phyloP scores from a whole-genome alignment of 2,113 vertebrate species.

The Speoplatyrhinus poulsoni region DNA sequence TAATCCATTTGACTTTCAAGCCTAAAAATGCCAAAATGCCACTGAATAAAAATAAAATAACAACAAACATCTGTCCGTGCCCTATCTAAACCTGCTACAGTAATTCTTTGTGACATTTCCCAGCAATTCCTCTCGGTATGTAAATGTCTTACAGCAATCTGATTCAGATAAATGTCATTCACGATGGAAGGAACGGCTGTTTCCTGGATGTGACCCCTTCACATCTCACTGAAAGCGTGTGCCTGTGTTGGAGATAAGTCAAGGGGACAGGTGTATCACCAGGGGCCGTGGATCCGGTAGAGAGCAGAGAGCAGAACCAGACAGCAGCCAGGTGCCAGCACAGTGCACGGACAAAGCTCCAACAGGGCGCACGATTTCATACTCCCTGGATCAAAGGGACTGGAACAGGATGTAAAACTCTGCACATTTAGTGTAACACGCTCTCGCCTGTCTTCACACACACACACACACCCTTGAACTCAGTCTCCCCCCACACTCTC shows the following conservation, averaged over 20 bases:
- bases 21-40: constrained; percentile 72
- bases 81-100: constrained; percentile 63
- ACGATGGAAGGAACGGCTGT: constrained; percentile 46
- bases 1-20: constrained; percentile 70
- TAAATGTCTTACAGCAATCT: constrained; percentile 74
- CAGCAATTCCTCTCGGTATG: constrained; percentile 73
- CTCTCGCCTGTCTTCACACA: constrained; percentile 23
- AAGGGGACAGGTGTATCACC: constrained; percentile 17
- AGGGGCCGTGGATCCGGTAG: no score
- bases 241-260: constrained; percentile 48
- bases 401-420: not conserved
- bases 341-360: no score
- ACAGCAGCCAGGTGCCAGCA: no score
- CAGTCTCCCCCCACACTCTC: constrained; percentile 14
- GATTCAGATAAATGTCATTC: constrained; percentile 80
- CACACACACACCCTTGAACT: not conserved
- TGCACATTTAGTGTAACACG: not conserved
- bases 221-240: constrained; percentile 25
- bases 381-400: not conserved
- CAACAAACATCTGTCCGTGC: constrained; percentile 46
- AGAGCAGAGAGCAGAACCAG: no score
- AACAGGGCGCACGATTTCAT: not conserved
- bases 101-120: constrained; percentile 78
- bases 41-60: constrained; percentile 39
- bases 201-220: constrained; percentile 41